Percentiles rank a stretch among this genome's conserved stretches.
phyloP scores from a whole-genome alignment of 2,113 vertebrate species.

The Hoplias malabaricus region DNA sequence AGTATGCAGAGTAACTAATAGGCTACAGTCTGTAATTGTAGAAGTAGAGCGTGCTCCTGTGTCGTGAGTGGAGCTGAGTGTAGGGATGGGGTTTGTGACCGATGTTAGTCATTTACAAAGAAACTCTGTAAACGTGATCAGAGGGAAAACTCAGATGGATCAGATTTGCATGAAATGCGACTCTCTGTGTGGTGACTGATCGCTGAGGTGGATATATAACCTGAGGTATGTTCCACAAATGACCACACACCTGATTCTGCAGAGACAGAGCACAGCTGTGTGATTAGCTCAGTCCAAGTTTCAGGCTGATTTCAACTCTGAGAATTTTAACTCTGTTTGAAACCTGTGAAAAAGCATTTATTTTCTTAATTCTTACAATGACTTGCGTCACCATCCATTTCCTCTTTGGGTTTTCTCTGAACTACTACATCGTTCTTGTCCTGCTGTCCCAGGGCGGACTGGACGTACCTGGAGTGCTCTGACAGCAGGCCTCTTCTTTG shows the following conservation, averaged over 20 bases:
- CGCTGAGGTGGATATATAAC: no score
- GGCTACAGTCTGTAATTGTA: no score
- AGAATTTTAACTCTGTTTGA: not conserved
- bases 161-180: not conserved
- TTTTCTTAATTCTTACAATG: not conserved
- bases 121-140: no score
- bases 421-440: not conserved
- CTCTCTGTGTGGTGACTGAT: not conserved
- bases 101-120: no score
- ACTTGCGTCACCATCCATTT: not conserved
- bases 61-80: no score
- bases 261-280: not conserved
- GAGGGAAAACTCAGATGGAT: not conserved
- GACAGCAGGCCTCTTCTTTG: no score
- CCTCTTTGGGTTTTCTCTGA: slow-evolving; percentile 22
- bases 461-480: no score
- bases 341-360: not conserved
- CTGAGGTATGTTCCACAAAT: not conserved
- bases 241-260: not conserved
- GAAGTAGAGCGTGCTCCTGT: no score
- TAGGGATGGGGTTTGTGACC: no score
- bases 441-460: not conserved
- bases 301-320: not conserved
- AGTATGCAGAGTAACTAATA: no score
- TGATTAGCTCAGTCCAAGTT: not conserved